Evolutionary conservation across 2,888 invertebrate species (phyloP).

Genomic region (Drosophila lacicola): DNA sequence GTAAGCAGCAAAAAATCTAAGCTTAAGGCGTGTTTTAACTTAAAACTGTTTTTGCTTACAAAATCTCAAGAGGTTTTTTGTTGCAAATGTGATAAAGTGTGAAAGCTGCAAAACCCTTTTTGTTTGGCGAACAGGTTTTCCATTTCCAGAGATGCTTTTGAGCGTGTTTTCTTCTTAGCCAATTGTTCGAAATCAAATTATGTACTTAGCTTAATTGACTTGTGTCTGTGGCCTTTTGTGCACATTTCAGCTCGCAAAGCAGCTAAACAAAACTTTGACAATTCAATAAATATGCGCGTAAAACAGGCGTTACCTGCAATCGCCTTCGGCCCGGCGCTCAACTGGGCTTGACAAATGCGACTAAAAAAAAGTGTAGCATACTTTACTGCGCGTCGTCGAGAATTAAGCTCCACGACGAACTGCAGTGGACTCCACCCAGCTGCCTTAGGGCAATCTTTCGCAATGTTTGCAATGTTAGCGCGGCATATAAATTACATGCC

Average conservation of each 20-base stretch:
- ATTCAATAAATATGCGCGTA: slow-evolving; percentile 41
- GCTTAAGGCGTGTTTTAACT: neutral
- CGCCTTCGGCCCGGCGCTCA: neutral
- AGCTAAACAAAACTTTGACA: slow-evolving; percentile 24
- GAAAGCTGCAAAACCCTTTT: neutral
- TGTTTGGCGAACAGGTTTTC: neutral
- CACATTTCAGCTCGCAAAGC: slow-evolving; percentile 9
- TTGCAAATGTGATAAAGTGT: neutral
- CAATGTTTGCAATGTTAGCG: slow-evolving; percentile 52
- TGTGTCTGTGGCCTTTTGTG: slow-evolving; percentile 13
- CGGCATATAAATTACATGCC: slow-evolving; percentile 72
- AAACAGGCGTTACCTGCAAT: slow-evolving; percentile 15
- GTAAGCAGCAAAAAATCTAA: neutral
- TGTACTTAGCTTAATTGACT: slow-evolving; percentile 10
- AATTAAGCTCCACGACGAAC: slow-evolving; percentile 8
- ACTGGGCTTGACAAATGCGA: slow-evolving; percentile 23
- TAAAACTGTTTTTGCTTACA: slow-evolving; percentile 2
- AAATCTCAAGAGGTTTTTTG: neutral
- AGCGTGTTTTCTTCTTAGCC: slow-evolving; percentile 4
- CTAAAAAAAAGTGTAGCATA: slow-evolving; percentile 27
- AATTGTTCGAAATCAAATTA: slow-evolving; percentile 28
- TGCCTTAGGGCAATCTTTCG: slow-evolving; percentile 59
- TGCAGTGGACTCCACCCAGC: slow-evolving; percentile 28
- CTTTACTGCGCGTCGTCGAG: slow-evolving; percentile 13
- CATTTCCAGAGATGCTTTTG: neutral